Conservation (phyloP, 2,797 vertebrate species). For the Periparus ater region DNA sequence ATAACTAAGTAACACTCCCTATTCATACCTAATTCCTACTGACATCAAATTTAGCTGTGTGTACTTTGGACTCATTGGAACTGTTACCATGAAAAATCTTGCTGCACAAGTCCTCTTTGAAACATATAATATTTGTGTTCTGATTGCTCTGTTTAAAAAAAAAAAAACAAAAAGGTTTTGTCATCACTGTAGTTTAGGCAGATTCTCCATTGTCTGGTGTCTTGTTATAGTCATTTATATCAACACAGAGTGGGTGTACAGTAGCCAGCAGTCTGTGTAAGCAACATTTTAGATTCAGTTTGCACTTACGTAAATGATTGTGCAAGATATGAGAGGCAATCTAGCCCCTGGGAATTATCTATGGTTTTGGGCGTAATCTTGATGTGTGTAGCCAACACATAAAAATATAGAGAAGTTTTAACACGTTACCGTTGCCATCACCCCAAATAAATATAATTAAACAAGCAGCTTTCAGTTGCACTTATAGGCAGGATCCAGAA, state of each 20-base stretch:
- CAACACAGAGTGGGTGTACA: slow-evolving; percentile 62
- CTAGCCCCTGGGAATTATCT: slow-evolving; percentile 43
- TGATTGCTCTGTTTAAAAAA: background rate
- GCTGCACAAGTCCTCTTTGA: background rate
- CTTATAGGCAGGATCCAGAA: background rate
- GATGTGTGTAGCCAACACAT: slow-evolving; percentile 20
- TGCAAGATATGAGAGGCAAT: slow-evolving; percentile 55
- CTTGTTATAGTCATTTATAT: slow-evolving; percentile 50
- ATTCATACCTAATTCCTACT: slow-evolving; percentile 57
- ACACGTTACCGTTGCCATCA: slow-evolving; percentile 46
- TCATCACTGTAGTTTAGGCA: slow-evolving; percentile 39
- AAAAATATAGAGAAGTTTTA: slow-evolving; percentile 59
- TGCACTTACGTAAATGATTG: slow-evolving; percentile 68
- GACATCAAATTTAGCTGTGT: slow-evolving; percentile 62
- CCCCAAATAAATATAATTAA: slow-evolving; percentile 52
- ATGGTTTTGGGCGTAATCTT: slow-evolving; percentile 49
- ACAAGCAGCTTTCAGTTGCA: background rate
- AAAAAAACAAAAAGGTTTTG: background rate
- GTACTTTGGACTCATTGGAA: slow-evolving; percentile 57
- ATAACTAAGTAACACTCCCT: slow-evolving; percentile 55
- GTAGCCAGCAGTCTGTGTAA: slow-evolving; percentile 60
- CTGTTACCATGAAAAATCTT: slow-evolving; percentile 13
- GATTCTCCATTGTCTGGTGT: slow-evolving; percentile 50
- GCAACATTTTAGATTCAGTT: slow-evolving; percentile 37
- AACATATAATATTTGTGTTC: background rate